These are phyloP conservation scores for Stegastes partitus DNA, from an alignment of 2,113 vertebrate species.

Conservation along the genomic window DNA sequence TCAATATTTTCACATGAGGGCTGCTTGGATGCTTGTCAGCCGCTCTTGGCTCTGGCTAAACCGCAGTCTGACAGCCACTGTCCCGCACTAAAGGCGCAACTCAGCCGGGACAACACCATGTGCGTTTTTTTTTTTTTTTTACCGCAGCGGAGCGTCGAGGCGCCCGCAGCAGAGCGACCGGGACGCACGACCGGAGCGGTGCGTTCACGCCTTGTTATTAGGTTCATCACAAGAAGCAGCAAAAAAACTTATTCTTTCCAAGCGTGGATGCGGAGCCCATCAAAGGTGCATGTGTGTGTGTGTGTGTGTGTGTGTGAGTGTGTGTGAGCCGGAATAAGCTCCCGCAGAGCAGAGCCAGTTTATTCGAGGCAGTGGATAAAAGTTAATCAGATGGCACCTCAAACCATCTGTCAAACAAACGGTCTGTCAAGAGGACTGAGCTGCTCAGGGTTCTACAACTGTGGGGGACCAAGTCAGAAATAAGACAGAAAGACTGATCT, in stretches of 20 bases:
- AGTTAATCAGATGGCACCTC: constrained; percentile 74
- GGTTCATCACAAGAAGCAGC: not conserved
- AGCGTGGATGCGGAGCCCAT: constrained; percentile 19
- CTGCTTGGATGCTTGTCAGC: constrained; percentile 9
- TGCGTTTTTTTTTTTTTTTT: no score
- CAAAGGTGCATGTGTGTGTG: not conserved
- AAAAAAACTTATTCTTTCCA: not conserved
- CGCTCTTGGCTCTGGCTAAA: not conserved
- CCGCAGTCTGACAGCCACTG: constrained; percentile 53
- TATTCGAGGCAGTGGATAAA: constrained; percentile 61
- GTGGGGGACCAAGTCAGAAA: not conserved
- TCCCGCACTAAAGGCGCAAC: constrained; percentile 21
- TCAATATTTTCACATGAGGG: not conserved
- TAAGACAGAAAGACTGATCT: not conserved
- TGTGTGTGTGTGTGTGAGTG: not conserved
- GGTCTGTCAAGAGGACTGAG: constrained; percentile 43
- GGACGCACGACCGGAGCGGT: not conserved
- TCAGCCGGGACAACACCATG: constrained; percentile 35
- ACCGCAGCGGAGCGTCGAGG: constrained; percentile 22
- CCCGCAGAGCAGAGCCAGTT: constrained; percentile 43
- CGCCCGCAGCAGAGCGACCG: constrained; percentile 11
- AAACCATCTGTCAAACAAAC: constrained; percentile 73
- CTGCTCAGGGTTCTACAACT: not conserved
- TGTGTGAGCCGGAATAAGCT: constrained; percentile 47
- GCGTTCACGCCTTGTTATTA: not conserved